These are phyloP conservation scores for Brachymystax lenok DNA, from an alignment of 2,797 vertebrate species.

Conservation along the genomic window DNA sequence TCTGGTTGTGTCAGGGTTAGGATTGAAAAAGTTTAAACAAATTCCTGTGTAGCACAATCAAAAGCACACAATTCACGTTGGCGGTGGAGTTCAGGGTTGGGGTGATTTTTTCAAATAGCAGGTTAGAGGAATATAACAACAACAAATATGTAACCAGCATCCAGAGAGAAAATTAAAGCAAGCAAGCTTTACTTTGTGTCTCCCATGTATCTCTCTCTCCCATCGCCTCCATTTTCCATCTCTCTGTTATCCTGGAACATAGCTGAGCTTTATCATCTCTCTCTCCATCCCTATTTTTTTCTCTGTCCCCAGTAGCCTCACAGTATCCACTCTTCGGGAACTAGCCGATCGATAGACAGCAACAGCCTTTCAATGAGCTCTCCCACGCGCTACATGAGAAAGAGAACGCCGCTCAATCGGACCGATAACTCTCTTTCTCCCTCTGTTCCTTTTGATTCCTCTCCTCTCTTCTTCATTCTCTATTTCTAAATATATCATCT, in stretches of 20 bases:
- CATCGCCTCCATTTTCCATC: neutral
- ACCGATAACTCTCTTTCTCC: constrained; percentile 69
- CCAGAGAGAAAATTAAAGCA: neutral
- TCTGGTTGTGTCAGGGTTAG: neutral
- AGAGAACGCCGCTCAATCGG: constrained; percentile 67
- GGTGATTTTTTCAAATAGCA: neutral
- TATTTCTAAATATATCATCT: neutral
- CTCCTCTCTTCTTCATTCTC: constrained; percentile 2
- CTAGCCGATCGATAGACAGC: constrained; percentile 70
- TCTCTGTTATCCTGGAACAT: neutral
- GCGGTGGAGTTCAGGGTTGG: neutral
- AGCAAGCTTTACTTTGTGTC: neutral
- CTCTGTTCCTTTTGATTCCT: constrained; percentile 64
- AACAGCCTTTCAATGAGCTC: constrained; percentile 73
- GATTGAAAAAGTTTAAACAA: neutral
- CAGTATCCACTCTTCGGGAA: constrained; percentile 63
- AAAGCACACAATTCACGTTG: neutral
- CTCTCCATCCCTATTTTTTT: neutral
- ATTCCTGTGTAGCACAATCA: neutral
- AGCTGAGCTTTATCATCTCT: neutral
- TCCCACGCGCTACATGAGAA: constrained; percentile 61
- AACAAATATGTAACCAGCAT: neutral
- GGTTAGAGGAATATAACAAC: neutral
- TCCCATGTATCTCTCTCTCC: neutral
- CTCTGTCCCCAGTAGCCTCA: constrained; percentile 43